Percentiles rank a stretch among this genome's conserved stretches.
phyloP scores from a whole-genome alignment of 2,888 invertebrate genomes.

The Dasypolia templi region DNA sequence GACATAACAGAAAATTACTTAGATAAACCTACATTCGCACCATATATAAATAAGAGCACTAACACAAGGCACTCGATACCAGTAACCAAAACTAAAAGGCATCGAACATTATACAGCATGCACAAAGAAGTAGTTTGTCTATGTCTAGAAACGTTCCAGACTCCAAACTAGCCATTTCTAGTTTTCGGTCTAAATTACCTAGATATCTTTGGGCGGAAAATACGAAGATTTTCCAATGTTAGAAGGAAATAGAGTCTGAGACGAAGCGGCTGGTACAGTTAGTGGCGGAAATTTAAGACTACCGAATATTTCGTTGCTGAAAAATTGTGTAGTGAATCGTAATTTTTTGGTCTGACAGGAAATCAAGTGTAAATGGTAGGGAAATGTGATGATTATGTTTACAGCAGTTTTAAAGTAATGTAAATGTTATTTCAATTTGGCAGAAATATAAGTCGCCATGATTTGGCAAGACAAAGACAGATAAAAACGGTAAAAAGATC shows the following conservation, averaged over 20 bases:
- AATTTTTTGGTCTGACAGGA: constrained; percentile 29
- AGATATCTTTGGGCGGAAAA: constrained; percentile 49
- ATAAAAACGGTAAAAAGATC: too few relatives aligned
- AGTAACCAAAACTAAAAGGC: constrained; percentile 11
- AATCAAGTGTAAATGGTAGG: constrained; percentile 26
- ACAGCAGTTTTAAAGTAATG: not conserved
- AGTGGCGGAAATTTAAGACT: constrained; percentile 45
- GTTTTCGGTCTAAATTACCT: constrained; percentile 44
- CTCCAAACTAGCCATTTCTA: constrained; percentile 41
- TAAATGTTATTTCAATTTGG: not conserved
- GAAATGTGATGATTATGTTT: not conserved
- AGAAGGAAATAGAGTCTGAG: constrained; percentile 63
- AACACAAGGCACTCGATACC: constrained; percentile 1
- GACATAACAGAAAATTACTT: not conserved
- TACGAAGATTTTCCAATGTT: constrained; percentile 60
- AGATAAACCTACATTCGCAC: not conserved
- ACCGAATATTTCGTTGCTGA: constrained; percentile 37
- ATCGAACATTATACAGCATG: constrained; percentile 17
- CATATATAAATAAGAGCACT: not conserved
- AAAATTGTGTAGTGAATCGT: constrained; percentile 20
- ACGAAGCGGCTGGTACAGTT: constrained; percentile 54
- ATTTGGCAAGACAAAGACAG: not conserved
- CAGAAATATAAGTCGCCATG: not conserved
- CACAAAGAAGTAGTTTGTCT: constrained; percentile 51
- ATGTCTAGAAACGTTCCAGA: constrained; percentile 45